These are phyloP conservation scores for Epistrophe grossulariae DNA, from an alignment of 2,888 invertebrate genomes.

Conservation along the genomic window DNA sequence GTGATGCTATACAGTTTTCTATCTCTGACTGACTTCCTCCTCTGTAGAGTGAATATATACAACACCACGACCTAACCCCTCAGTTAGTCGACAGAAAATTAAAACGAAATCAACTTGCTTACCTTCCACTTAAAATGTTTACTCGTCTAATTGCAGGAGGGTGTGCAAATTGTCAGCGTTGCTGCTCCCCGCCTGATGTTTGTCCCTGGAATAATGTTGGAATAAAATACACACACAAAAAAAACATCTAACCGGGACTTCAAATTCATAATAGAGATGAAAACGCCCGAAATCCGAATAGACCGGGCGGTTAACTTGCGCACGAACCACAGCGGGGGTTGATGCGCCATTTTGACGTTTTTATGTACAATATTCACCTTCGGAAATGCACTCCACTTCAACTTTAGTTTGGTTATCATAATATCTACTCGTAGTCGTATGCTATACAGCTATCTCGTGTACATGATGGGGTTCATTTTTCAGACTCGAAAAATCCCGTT, in stretches of 20 bases:
- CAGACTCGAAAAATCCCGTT: constrained; percentile 4
- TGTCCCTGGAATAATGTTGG: background rate
- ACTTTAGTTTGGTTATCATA: constrained; percentile 52
- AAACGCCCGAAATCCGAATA: constrained; percentile 70
- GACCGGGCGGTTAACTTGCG: constrained; percentile 73
- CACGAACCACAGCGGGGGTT: constrained; percentile 71
- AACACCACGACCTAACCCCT: constrained; percentile 17
- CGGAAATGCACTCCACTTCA: constrained; percentile 61
- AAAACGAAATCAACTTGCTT: constrained; percentile 76
- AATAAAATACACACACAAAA: background rate
- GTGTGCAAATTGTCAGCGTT: constrained; percentile 70
- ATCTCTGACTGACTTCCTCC: background rate
- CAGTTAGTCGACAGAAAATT: constrained; percentile 68
- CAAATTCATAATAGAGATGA: constrained; percentile 60
- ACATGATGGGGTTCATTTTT: constrained; percentile 2
- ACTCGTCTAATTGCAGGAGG: constrained; percentile 76
- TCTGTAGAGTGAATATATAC: background rate
- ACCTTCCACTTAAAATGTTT: constrained; percentile 76
- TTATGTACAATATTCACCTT: constrained; percentile 62
- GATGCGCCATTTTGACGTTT: constrained; percentile 75
- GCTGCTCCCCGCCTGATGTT: constrained; percentile 11
- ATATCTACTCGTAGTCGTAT: background rate
- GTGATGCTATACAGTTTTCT: constrained; percentile 34
- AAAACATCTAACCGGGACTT: constrained; percentile 24
- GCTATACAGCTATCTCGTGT: too few species aligned